Conservation (phyloP, 2,113 vertebrate species). For the Pseudolaguvia tuberculata region DNA sequence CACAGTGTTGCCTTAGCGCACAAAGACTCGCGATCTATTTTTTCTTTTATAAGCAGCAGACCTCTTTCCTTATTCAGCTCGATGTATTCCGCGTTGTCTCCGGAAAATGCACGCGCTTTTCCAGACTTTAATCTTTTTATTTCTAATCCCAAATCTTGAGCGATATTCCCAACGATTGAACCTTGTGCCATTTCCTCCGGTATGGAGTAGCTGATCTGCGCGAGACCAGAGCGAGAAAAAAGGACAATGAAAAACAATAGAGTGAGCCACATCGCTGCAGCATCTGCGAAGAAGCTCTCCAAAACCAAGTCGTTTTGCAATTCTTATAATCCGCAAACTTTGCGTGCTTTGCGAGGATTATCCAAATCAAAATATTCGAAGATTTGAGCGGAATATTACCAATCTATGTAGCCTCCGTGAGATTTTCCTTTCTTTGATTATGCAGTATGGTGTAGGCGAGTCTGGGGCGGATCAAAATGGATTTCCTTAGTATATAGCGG, state of each 20-base stretch:
- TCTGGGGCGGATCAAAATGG: neutral
- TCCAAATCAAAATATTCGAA: neutral
- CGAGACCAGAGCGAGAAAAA: conserved; percentile 27
- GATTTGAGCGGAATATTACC: neutral
- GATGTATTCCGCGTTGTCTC: conserved; percentile 61
- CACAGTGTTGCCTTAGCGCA: conserved; percentile 62
- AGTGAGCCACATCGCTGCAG: conserved; percentile 53
- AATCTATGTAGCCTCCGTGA: neutral
- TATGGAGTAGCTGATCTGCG: conserved; percentile 62
- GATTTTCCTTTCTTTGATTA: neutral
- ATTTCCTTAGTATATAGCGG: conserved; percentile 41
- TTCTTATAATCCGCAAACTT: neutral
- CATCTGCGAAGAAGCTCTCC: neutral
- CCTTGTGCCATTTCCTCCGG: conserved; percentile 68
- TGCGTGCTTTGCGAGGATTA: too few relatives aligned
- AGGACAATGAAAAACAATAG: conserved; percentile 31
- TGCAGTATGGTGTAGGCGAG: neutral
- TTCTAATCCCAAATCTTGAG: conserved; percentile 63
- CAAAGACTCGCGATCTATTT: conserved; percentile 73
- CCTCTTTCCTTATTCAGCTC: conserved; percentile 56
- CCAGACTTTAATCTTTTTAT: conserved; percentile 56
- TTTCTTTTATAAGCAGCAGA: conserved; percentile 64
- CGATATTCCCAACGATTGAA: conserved; percentile 69
- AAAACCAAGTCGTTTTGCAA: neutral
- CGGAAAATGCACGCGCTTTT: conserved; percentile 58